Base-by-base conservation (phyloP, 1,140 invertebrate species). In the Portunus trituberculatus region DNA sequence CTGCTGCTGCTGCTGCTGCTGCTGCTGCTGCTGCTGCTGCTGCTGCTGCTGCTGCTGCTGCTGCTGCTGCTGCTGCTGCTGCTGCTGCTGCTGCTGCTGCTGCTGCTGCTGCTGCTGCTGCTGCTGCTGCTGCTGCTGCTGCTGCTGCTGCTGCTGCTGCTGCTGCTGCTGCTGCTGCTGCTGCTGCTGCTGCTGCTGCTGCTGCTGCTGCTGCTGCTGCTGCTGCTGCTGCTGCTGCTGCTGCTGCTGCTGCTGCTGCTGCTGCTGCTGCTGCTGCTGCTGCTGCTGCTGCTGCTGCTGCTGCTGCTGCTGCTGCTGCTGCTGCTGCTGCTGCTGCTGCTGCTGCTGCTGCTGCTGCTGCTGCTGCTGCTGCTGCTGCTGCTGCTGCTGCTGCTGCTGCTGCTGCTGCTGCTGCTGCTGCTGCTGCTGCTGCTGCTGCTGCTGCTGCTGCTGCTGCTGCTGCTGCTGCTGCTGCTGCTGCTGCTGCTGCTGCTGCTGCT, bases 31-130 rank as follows among this genome's bases (percentile, higher is more conserved):
- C 29, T 90, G 45, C 29, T 90, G 45, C 29, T 90, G 45, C 29
- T 90, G 45, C 29, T 90, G 45, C 29, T 90, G 45, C 29, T 90
- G 45, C 29, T 90, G 45, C 29, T 90, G 45, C 29, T 90, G 45
- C 29, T 90, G 45, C 29, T 90, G 45, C 29, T 90, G 45, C 29
- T 90, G 45, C 29, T 90, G 45, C 29, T 90, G 45, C 29, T 90
- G 45, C 29, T 90, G 45, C 29, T 90, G 45, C 29, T 90, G 45
- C 29, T 90, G 45, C 29, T 90, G 45, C 29, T 90, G 45, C 29
- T 90, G 45, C 29, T 90, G 45, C 29, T 90, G 45, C 29, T 90
- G 45, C 29, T 90, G 45, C 29, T 90, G 45, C 29, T 90, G 45
- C 29, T 90, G 45, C 29, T 90, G 45, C 29, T 90, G 45, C 29